Evolutionary conservation across 2,113 vertebrate genomes (phyloP).

Genomic region (Pardalotus punctatus): DNA sequence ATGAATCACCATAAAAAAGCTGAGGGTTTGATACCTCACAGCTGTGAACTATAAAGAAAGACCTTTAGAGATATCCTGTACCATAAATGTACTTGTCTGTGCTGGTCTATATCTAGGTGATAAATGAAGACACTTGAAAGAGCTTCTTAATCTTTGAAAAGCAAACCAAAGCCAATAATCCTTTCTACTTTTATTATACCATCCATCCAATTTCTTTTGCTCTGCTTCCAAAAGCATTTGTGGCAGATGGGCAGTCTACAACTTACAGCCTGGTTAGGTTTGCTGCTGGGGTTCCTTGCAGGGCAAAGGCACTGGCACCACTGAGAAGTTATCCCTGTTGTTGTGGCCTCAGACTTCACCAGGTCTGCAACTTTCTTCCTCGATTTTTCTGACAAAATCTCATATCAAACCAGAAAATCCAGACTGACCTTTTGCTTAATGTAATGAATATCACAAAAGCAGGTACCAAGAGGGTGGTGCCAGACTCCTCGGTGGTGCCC

Average conservation of each 20-base stretch:
- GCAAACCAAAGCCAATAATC: not conserved
- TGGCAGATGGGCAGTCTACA: not conserved
- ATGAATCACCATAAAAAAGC: not conserved
- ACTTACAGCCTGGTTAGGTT: not conserved
- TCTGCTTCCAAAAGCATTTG: not conserved
- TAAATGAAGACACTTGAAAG: constrained; percentile 32
- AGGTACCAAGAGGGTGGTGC: not conserved
- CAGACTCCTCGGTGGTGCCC: not conserved
- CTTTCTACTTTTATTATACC: not conserved
- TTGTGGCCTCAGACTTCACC: not conserved
- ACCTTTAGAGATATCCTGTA: not conserved
- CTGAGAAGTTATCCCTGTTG: not conserved
- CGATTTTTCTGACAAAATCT: not conserved
- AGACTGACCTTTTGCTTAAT: not conserved
- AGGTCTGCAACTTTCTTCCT: not conserved
- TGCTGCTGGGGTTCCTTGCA: not conserved
- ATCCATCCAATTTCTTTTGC: not conserved
- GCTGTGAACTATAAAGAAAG: not conserved
- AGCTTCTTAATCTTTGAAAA: constrained; percentile 12
- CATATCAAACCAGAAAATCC: not conserved
- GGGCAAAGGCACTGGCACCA: not conserved
- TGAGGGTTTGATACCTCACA: not conserved
- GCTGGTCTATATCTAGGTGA: constrained; percentile 8
- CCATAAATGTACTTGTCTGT: not conserved
- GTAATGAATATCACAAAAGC: not conserved